A percentile compares a stretch with the other conserved stretches of the same genome.
phyloP scores from a whole-genome alignment of 2,113 vertebrate genomes.

The Corvus cornix region DNA sequence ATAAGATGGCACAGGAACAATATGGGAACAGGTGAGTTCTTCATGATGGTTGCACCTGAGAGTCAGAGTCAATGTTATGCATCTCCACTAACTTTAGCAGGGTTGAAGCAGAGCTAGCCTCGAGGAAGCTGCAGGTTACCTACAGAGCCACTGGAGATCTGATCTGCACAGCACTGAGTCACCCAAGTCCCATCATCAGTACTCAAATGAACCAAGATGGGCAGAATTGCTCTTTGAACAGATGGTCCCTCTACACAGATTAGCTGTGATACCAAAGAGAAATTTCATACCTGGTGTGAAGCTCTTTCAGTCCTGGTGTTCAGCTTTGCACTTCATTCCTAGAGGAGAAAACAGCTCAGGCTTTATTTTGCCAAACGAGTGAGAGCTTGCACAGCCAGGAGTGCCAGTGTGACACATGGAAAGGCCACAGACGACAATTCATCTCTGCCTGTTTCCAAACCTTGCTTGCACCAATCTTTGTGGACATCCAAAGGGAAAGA shows the following conservation, averaged over 20 bases:
- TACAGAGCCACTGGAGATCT: background rate
- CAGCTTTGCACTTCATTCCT: conserved; percentile 14
- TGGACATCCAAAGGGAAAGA: background rate
- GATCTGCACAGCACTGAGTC: background rate
- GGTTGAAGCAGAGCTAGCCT: background rate
- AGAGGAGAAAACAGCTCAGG: background rate
- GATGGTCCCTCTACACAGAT: background rate
- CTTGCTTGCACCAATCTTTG: background rate
- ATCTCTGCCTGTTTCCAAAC: background rate
- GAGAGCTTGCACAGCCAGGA: background rate
- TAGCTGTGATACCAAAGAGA: background rate
- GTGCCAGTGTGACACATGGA: background rate
- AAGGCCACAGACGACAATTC: background rate
- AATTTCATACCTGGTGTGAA: background rate
- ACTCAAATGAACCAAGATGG: background rate
- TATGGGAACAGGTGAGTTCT: background rate
- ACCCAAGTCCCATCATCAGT: background rate
- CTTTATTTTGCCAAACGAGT: background rate
- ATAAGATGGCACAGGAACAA: background rate
- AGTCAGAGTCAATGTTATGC: background rate
- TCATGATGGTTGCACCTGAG: background rate
- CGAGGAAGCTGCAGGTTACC: background rate
- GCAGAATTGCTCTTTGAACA: background rate
- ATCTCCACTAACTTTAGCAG: background rate
- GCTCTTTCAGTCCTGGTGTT: background rate